phyloP scores from a whole-genome alignment of 2,797 vertebrate species.

The Catamblyrhynchus diadema region DNA sequence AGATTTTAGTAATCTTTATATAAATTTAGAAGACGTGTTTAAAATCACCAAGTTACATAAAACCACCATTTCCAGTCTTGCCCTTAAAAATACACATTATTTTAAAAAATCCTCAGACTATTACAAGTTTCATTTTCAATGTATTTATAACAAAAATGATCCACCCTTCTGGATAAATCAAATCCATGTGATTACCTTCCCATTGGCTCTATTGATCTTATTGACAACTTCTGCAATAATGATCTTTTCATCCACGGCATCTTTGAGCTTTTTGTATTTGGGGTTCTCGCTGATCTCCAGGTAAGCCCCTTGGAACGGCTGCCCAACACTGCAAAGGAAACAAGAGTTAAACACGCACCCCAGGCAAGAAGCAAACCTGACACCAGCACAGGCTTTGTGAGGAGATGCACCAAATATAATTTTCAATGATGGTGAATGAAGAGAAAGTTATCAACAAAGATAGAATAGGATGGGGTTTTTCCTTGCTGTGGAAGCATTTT shows the following conservation, averaged over 20 bases:
- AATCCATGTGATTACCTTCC: constrained; percentile 82
- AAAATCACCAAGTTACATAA: not conserved
- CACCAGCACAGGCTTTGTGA: rapidly evolving
- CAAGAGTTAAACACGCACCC: rapidly evolving
- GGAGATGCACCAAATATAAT: not conserved
- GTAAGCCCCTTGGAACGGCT: constrained; percentile 96
- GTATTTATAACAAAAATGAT: not conserved
- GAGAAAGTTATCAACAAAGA: not conserved
- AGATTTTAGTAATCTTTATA: not conserved
- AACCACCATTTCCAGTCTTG: not conserved
- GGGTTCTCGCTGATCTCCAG: constrained; percentile 95
- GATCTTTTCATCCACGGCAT: constrained; percentile 90
- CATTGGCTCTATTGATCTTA: constrained; percentile 97
- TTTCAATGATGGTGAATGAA: not conserved
- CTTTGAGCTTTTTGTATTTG: constrained; percentile 95
- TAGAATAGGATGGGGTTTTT: not conserved
- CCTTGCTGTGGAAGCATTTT: not conserved
- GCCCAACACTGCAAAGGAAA: constrained; percentile 82
- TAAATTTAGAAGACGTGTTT: not conserved
- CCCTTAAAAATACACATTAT: not conserved
- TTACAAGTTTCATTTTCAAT: rapidly evolving
- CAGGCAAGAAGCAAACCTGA: not conserved
- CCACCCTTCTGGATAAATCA: not conserved
- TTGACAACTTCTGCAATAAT: constrained; percentile 94
- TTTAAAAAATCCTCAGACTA: not conserved